Evolutionary conservation across 1,140 invertebrate genomes (phyloP), one percentile per base, ranked within the genome.

Genomic region (Batillaria attramentaria): DNA sequence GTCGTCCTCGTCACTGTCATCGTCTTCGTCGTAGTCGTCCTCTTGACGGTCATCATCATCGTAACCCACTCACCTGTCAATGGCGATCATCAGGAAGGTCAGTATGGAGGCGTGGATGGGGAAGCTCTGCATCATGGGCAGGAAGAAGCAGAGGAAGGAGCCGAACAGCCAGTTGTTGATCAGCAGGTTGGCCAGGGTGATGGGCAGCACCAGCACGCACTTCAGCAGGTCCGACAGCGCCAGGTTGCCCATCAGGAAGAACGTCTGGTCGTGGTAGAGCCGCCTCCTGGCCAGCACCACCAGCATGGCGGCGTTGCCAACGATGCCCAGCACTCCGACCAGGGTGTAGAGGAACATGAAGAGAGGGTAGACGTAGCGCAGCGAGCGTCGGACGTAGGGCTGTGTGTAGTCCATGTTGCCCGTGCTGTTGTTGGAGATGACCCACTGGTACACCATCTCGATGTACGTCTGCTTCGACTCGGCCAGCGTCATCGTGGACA

Each of bases 151-250:
- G n/a, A 95, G 86, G 83, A 95, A 94, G 79, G 94, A 93, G 8
- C 94, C 95, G 80, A 95, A 94, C 62, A 95, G 92, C 94, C 94
- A 95, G 87, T 95, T 95, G 83, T 94, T 93, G 46, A 95, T 90
- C 2, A 95, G 91, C 80, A 95, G 90, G 43, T 95, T 94, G 77
- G 93, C 93, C 70, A 95, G 83, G 1, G 94, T 93, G 1, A 95
- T 91, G 5, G 95, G 95, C 81, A 95, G 83, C 10, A 94, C 94
- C 73, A 94, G 86, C 16, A 93, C 83, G 84, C 94, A 94, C 87
- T 95, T 94, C 24, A 95, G 89, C 0, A 95, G 87, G 85, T 95
- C 94, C 72, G 94, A 93, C 28, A 95, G 86, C 0, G 93, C 93
- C 82, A 95, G 90, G 84, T 95, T 95, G 66, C 94, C 92, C 39